A percentile compares a stretch with the other conserved stretches of the same genome.
phyloP scores from a whole-genome alignment of 2,888 invertebrate genomes.

The Didymodactylos carnosus region DNA sequence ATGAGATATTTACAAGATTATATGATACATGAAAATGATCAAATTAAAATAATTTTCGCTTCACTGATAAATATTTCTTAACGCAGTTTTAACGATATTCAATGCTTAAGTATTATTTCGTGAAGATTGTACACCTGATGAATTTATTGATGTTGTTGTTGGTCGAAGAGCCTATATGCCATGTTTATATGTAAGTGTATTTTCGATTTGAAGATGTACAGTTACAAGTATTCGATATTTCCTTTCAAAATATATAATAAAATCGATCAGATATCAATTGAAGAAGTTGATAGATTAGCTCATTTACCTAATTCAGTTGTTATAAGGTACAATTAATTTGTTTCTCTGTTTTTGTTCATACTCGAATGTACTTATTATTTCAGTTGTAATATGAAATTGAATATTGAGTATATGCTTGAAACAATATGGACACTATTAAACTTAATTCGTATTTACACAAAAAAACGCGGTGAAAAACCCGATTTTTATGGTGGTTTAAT shows the following conservation, averaged over 20 bases:
- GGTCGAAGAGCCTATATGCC: slow-evolving; percentile 86
- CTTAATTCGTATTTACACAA: slow-evolving; percentile 85
- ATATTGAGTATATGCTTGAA: slow-evolving; percentile 77
- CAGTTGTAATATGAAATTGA: slow-evolving; percentile 97
- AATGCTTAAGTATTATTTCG: slow-evolving; percentile 60
- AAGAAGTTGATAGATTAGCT: slow-evolving; percentile 86
- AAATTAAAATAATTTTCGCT: no score
- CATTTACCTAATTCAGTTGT: slow-evolving; percentile 67
- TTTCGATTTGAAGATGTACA: neutral
- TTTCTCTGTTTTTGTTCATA: neutral
- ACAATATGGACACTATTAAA: slow-evolving; percentile 78
- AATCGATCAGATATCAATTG: slow-evolving; percentile 96
- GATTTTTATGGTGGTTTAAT: slow-evolving; percentile 88
- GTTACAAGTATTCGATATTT: neutral
- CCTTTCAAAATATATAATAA: slow-evolving; percentile 62
- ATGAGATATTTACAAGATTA: neutral
- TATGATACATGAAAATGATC: no score
- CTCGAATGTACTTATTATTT: slow-evolving; percentile 32
- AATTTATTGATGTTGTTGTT: slow-evolving; percentile 88
- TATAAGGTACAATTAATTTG: slow-evolving; percentile 51
- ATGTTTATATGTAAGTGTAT: slow-evolving; percentile 56
- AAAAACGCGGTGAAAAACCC: slow-evolving; percentile 89
- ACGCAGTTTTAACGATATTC: no score
- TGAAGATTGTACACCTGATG: slow-evolving; percentile 83
- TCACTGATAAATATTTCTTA: no score